Conservation (phyloP, 2,888 invertebrate species). For the Chymomyza fuscimana region DNA sequence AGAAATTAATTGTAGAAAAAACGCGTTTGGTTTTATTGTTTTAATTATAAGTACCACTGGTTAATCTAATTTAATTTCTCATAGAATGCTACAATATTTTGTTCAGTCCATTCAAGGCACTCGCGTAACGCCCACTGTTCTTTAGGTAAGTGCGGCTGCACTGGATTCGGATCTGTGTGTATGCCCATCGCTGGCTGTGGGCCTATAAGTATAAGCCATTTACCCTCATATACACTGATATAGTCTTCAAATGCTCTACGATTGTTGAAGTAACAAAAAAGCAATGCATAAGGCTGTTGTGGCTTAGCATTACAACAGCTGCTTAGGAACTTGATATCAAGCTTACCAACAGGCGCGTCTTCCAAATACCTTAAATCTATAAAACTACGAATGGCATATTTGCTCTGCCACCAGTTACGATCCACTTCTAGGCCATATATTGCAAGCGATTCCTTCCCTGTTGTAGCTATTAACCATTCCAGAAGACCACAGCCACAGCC, state of each 20-base stretch:
- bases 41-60: not conserved
- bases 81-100: conserved; percentile 86
- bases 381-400: conserved; percentile 87
- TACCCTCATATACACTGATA: conserved; percentile 83
- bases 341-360: conserved; percentile 41
- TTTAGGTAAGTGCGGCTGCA: conserved; percentile 81
- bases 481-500: conserved; percentile 91
- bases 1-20: conserved; percentile 80
- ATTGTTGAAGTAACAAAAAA: conserved; percentile 92
- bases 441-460: conserved; percentile 79
- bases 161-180: conserved; percentile 87
- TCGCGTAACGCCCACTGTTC: conserved; percentile 82
- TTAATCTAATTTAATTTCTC: conserved; percentile 49
- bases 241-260: conserved; percentile 85
- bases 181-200: conserved; percentile 84
- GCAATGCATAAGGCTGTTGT: conserved; percentile 80
- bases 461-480: conserved; percentile 87
- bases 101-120: conserved; percentile 83
- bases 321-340: conserved; percentile 77
- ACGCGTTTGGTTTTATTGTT: conserved; percentile 13
- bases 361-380: conserved; percentile 83
- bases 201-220: conserved; percentile 87
- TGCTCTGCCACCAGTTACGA: conserved; percentile 88
- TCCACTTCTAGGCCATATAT: conserved; percentile 89
- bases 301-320: conserved; percentile 75